A percentile compares a stretch with the other conserved stretches of the same genome.
phyloP scores from a whole-genome alignment of 2,797 vertebrate species.

The Pseudochirops cupreus region DNA sequence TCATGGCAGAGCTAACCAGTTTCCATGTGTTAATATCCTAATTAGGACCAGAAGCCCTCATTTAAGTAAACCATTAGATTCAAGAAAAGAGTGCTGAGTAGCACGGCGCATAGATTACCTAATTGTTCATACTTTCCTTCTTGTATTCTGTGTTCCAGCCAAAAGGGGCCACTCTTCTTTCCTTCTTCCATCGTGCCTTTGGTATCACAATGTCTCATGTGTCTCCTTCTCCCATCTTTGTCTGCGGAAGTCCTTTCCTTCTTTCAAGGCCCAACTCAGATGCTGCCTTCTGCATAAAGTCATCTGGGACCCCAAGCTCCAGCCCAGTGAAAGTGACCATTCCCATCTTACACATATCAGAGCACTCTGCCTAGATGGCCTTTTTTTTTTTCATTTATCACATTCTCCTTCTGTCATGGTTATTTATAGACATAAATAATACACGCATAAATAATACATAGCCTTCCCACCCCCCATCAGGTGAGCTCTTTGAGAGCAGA shows the following conservation, averaged over 20 bases:
- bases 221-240: neutral
- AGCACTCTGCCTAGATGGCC: neutral
- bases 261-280: neutral
- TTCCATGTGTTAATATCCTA: neutral
- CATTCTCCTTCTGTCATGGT: neutral
- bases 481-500: neutral
- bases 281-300: neutral
- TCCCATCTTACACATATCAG: neutral
- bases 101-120: no score
- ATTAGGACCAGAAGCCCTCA: neutral
- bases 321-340: neutral
- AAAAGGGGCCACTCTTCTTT: neutral
- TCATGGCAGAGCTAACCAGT: neutral
- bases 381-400: neutral
- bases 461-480: neutral
- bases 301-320: neutral
- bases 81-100: neutral
- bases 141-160: neutral
- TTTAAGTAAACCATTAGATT: neutral
- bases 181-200: neutral
- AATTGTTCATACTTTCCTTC: neutral
- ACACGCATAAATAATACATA: neutral
- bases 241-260: neutral
- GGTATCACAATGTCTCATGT: neutral
- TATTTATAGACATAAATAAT: neutral